Evolutionary conservation across 2,888 invertebrate species (phyloP), one percentile per base, ranked within the genome.

Genomic region (Prenolepis imparis): DNA sequence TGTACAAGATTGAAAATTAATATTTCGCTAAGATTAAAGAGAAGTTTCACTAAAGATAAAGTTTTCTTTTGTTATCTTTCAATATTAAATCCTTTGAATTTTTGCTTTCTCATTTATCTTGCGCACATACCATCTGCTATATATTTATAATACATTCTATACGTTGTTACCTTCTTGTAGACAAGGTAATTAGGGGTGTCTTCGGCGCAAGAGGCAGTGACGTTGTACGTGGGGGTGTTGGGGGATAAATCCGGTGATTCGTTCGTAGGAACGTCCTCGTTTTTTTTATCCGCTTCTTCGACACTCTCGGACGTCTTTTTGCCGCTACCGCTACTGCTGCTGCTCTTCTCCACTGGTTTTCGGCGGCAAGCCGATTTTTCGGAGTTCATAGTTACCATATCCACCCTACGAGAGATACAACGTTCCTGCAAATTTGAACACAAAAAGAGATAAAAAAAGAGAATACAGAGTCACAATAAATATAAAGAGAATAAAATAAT

Each of bases 101-200:
- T n/a, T n/a, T 36, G 21, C 18, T n/a, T n/a, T 18, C n/a, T 36
- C 3, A 15, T n/a, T 5, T 63, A 36, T 63, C 9, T 63, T 21
- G 15, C 39, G 21, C 21, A 36, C 12, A 36, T 36, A 63, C 21
- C 4, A 28, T 61, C 15, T 59, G 8, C 5, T 28, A 59, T 59
- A 48, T 24, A 28, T 28, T 59, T 28, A 36, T 36, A 36, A 9
- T 36, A 57, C 4, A 57, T 24, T 67, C 32, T 57, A 55, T 15
- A n/a, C 8, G 8, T 15, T 28, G 15, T 61, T 94, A 98, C 98
- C 97, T 98, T 98, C 94, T 97, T 97, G 93, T 98, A 98, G 44
- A 98, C 97, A 89, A 98, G 96, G 93, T 97, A 97, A 95, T 98
- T 98, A 15, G 98, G 98, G 0, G 98, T 97, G 94, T 98, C 98